Evolutionary conservation across 2,797 vertebrate genomes (phyloP), one percentile per base, ranked within the genome.

Genomic region (Fistularia commersonii): DNA sequence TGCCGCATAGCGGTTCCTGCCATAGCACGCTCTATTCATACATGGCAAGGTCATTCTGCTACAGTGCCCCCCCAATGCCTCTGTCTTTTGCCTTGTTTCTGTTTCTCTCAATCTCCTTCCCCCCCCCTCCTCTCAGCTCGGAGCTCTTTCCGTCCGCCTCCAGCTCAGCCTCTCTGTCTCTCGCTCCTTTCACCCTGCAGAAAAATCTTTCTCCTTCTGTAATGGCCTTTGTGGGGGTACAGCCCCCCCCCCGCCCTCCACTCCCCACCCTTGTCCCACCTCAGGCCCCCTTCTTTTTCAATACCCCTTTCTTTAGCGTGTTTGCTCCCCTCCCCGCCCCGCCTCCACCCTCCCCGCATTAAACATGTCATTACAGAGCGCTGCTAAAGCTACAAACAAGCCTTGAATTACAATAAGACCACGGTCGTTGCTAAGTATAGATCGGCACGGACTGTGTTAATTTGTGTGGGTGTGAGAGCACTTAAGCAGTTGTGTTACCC

Each of bases 341-440:
- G 66, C 76, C 72, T 74, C 71, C 80, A 69, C 77, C 66, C 78
- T 66, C 70, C 72, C 87, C 82, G 82, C 70, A 82, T 92, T 92
- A 90, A 92, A 90, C 91, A 90, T 90, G 87, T 90, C 88, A 92
- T 93, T 93, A 92, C 89, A 76, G 89, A 91, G 88, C 73, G 67
- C 81, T 85, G 89, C 88, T 91, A 88, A 92, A 90, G 90, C 89
- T 88, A 90, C 87, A 92, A 92, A 93, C 91, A 93, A 92, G 89
- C 87, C 74, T 76, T 88, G 90, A 88, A 92, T 93, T 90, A 92
- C 92, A 92, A 91, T 89, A 87, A 87, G 87, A 88, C 84, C 84
- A 74, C 51, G 74, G 83, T 84, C 39, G 93, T 95, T 95, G 92
- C 93, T 93, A 90, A 90, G 91, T 76, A 66, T 91, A 91, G 80